Evolutionary conservation across 1,140 invertebrate species (phyloP).

Genomic region (Nasonia vitripennis): DNA sequence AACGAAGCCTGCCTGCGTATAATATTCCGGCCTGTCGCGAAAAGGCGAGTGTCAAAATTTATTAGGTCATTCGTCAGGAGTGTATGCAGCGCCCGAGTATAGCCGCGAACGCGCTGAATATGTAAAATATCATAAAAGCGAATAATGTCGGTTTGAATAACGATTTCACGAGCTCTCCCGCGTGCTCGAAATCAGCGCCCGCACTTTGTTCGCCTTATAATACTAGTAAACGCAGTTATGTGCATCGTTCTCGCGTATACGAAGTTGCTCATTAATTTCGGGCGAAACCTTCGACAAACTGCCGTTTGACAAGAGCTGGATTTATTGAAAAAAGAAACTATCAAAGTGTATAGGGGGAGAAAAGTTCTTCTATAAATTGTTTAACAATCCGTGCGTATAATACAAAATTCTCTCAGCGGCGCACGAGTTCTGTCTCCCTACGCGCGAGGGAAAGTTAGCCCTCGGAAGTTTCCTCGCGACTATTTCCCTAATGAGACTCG

Average conservation of each 20-base stretch:
- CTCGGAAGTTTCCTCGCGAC: neutral
- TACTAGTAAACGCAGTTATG: too few relatives aligned
- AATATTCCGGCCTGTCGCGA: neutral
- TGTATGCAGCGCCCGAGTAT: neutral
- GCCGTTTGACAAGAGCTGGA: neutral
- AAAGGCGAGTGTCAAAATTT: slow-evolving; percentile 38
- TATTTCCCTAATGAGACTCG: neutral
- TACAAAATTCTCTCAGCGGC: too few relatives aligned
- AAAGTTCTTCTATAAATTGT: neutral
- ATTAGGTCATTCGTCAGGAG: slow-evolving; percentile 45
- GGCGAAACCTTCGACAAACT: too few relatives aligned
- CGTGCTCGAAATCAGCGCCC: slow-evolving; percentile 20
- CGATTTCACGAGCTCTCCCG: slow-evolving; percentile 29
- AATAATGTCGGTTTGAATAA: slow-evolving; percentile 50
- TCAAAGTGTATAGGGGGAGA: neutral
- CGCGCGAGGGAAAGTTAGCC: too few relatives aligned
- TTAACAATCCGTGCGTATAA: neutral
- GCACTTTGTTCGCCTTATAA: slow-evolving; percentile 14
- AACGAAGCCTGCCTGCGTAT: neutral
- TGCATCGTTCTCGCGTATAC: neutral
- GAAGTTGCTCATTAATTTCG: neutral
- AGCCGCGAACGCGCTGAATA: slow-evolving; percentile 29
- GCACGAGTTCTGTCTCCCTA: neutral
- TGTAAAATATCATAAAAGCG: slow-evolving; percentile 49
- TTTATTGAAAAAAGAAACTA: neutral